phyloP scores from a whole-genome alignment of 2,797 vertebrate species.

The Spondyliosoma cantharus region DNA sequence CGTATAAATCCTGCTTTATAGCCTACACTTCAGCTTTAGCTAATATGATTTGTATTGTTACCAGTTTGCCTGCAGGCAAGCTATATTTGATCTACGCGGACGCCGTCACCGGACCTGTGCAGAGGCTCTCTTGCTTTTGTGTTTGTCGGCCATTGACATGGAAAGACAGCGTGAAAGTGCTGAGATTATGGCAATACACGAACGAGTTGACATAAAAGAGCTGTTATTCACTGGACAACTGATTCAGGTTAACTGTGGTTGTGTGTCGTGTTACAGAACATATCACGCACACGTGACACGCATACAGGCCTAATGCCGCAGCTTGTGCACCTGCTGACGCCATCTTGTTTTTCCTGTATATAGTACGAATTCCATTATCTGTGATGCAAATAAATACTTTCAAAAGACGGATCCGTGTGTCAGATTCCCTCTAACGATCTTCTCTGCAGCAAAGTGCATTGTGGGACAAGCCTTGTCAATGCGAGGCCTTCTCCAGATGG shows the following conservation, averaged over 20 bases:
- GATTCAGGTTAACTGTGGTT: slow-evolving; percentile 33
- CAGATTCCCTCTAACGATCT: slow-evolving; percentile 78
- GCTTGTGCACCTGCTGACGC: slow-evolving; percentile 41
- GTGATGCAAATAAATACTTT: slow-evolving; percentile 78
- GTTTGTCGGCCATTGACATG: slow-evolving; percentile 24
- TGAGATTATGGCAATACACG: slow-evolving; percentile 11
- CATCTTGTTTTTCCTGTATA: slow-evolving; percentile 7
- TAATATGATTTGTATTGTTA: slow-evolving; percentile 83
- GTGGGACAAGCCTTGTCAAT: slow-evolving; percentile 83
- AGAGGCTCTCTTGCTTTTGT: slow-evolving; percentile 54
- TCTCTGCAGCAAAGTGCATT: slow-evolving; percentile 83
- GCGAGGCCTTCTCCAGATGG: slow-evolving; percentile 85
- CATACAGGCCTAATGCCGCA: background rate
- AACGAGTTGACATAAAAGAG: slow-evolving; percentile 39
- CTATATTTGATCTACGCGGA: slow-evolving; percentile 64
- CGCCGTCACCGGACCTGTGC: slow-evolving; percentile 31
- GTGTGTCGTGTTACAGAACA: slow-evolving; percentile 43
- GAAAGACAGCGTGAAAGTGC: slow-evolving; percentile 27
- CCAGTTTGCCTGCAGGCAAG: slow-evolving; percentile 57
- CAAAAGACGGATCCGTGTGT: slow-evolving; percentile 72
- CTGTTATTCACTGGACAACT: slow-evolving; percentile 33
- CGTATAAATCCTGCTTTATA: slow-evolving; percentile 84
- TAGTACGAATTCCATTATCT: slow-evolving; percentile 40
- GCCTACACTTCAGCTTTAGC: slow-evolving; percentile 77
- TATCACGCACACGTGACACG: slow-evolving; percentile 9